phyloP scores from a whole-genome alignment of 2,113 vertebrate species.

The Bubalus kerabau region DNA sequence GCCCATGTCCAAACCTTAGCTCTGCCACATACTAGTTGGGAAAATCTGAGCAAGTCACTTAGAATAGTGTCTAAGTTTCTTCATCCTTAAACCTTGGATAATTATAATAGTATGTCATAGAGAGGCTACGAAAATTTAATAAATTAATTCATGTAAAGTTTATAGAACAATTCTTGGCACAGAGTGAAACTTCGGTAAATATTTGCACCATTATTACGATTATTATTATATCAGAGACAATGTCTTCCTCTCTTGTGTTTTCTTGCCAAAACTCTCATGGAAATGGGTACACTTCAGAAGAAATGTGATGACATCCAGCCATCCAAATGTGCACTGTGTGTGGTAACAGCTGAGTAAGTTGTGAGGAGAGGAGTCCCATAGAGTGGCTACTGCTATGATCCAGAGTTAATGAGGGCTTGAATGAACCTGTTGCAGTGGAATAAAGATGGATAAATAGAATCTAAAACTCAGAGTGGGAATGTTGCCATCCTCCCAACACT shows the following conservation, averaged over 20 bases:
- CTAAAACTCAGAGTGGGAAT: not conserved
- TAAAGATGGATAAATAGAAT: not conserved
- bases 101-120: not conserved
- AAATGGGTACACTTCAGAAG: not conserved
- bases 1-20: not conserved
- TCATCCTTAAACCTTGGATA: not conserved
- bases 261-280: not conserved
- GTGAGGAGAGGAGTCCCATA: not conserved
- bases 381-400: not conserved
- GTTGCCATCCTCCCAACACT: not conserved
- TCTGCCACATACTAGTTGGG: not conserved
- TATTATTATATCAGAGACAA: not conserved
- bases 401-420: not conserved
- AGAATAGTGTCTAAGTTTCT: not conserved
- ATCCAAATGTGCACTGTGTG: accelerated
- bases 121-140: not conserved
- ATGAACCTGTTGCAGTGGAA: not conserved
- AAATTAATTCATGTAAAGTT: not conserved
- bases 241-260: not conserved
- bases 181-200: not conserved
- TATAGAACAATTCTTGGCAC: not conserved
- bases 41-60: not conserved
- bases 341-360: not conserved
- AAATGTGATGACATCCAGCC: not conserved
- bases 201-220: not conserved